Evolutionary conservation across 2,113 vertebrate species (phyloP), one percentile per base, ranked within the genome.

Genomic region (Himantopus leucocephalus): DNA sequence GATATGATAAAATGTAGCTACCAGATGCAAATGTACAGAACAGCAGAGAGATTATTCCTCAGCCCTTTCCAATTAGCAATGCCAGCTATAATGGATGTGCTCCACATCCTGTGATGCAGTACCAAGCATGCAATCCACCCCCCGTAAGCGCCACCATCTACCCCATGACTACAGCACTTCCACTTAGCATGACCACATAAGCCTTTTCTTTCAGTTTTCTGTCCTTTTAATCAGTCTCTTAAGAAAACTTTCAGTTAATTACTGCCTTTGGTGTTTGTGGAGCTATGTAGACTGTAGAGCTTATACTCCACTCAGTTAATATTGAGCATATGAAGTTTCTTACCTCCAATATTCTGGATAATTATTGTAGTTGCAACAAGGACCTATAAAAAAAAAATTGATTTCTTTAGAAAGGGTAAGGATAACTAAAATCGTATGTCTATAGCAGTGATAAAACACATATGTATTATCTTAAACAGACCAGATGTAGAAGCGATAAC

Each of bases 311-410:
- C 30, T 47, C 6, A 7, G 71, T 90, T 85, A 90, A 94, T 82
- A 81, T 0, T 22, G 45, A 90, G 81, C 74, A 78, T 30, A 74
- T 92, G 75, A 85, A 90, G 66, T 59, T 80, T 90, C 99, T 99
- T 98, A 99, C 99, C 99, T 95, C 99, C 99, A 85, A 99, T 98
- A 95, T 99, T 99, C 98, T 99, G 99, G 96, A 99, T 98, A 74
- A 99, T 95, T 98, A 99, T 99, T 58, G 98, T 98, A 91, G 98
- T 94, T 90, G 98, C 99, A 96, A 99, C 99, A 86, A 99, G 67
- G 84, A 99, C 96, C 99, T 99, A 96, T 72, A 96, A 97, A 97
- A 96, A 96, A 95, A 97, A 47, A 96, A 78, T 30, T 34, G 23
- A 79, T 85, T 92, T 85, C 67, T 94, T 97, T 80, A 97, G 88